Evolutionary conservation across 2,113 vertebrate genomes (phyloP).

Genomic region (Cynopterus brachyotis): DNA sequence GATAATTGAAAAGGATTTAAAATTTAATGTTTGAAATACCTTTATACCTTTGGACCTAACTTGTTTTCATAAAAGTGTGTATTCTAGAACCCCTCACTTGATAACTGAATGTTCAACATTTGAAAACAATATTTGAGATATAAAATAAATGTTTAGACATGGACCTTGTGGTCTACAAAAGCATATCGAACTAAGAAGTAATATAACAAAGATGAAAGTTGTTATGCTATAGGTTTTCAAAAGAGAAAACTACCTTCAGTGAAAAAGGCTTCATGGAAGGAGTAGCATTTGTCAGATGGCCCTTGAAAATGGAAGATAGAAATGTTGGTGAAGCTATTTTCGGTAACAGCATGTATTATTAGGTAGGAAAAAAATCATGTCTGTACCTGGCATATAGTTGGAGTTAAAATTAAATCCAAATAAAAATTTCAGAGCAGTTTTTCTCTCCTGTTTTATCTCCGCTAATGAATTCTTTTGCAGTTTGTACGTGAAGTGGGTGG

Average conservation of each 20-base stretch:
- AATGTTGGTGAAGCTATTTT: background rate
- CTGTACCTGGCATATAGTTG: background rate
- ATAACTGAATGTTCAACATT: background rate
- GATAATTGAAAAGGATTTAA: background rate
- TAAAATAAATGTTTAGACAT: background rate
- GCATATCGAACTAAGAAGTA: background rate
- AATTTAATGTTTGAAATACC: background rate
- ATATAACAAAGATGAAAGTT: background rate
- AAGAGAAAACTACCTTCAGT: background rate
- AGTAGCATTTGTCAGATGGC: background rate
- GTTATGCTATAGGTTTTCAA: background rate
- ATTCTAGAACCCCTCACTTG: background rate
- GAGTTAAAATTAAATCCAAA: background rate
- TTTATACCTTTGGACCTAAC: background rate
- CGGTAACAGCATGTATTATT: background rate
- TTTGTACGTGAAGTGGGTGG: background rate
- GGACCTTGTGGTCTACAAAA: background rate
- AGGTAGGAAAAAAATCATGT: background rate
- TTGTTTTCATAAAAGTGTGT: constrained; percentile 13
- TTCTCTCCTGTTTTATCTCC: background rate
- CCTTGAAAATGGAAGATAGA: background rate
- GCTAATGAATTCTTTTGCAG: background rate
- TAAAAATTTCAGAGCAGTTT: background rate
- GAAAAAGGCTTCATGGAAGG: background rate
- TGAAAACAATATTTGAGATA: background rate